A percentile compares a stretch with the other conserved stretches of the same genome.
These are phyloP conservation scores for Panzeria rudis DNA, from an alignment of 2,888 invertebrate species.

Conservation along the genomic window DNA sequence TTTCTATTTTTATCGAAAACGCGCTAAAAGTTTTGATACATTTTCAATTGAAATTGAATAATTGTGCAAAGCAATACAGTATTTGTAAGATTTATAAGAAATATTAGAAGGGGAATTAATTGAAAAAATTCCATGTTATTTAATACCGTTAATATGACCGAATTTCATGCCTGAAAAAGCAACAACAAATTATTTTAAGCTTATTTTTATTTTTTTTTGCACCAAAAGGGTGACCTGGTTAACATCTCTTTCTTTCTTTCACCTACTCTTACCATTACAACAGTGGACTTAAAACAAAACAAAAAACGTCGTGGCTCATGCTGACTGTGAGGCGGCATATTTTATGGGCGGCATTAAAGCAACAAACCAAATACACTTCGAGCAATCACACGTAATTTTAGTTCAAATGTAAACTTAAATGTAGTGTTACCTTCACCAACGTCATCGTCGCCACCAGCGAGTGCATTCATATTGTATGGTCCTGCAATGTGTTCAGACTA, in stretches of 20 bases:
- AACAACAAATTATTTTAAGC: slow-evolving; percentile 46
- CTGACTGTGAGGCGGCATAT: slow-evolving; percentile 63
- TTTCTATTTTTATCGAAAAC: neutral
- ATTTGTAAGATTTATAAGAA: neutral
- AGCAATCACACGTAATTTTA: slow-evolving; percentile 64
- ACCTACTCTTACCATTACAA: slow-evolving; percentile 24
- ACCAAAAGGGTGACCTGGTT: slow-evolving; percentile 65
- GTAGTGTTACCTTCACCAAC: slow-evolving; percentile 39
- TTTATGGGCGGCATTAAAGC: slow-evolving; percentile 41
- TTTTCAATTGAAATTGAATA: neutral
- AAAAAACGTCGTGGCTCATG: slow-evolving; percentile 36
- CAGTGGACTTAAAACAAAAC: slow-evolving; percentile 18
- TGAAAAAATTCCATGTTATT: neutral
- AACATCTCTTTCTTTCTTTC: slow-evolving; percentile 59
- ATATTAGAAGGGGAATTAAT: slow-evolving; percentile 3
- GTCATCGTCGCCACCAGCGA: slow-evolving; percentile 1
- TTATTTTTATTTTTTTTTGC: slow-evolving; percentile 19
- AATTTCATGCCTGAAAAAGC: slow-evolving; percentile 1
- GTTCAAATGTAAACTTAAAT: slow-evolving; percentile 33
- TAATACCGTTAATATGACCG: slow-evolving; percentile 65
- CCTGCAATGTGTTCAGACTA: slow-evolving; percentile 40
- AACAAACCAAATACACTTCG: slow-evolving; percentile 47
- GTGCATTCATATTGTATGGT: neutral
- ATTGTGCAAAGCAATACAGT: neutral
- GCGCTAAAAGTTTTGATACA: neutral